Evolutionary conservation across 2,888 invertebrate species (phyloP), one percentile per base, ranked within the genome.

Genomic region (Vanessa cardui): DNA sequence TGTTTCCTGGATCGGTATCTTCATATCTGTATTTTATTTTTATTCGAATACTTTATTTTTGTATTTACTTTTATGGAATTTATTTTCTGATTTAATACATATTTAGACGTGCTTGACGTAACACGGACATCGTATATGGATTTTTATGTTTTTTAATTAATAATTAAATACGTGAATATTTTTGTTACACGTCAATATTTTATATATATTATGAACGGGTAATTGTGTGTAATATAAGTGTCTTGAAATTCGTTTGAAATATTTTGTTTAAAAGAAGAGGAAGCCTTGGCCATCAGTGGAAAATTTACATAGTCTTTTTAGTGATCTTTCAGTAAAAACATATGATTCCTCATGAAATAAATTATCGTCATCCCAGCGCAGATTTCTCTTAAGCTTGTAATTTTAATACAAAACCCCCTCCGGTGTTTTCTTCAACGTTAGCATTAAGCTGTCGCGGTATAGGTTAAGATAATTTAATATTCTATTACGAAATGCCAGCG

Each of bases 401-500:
- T 61, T 61, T 61, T 49, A 61, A 61, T 61, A 61, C 61, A 61
- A 61, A 61, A 61, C 61, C 49, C 49, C 61, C 61, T 61, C 61
- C 31, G 49, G 61, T 61, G 61, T 61, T 62, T 54, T 59, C 65
- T 52, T 63, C 66, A 60, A 62, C 62, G 60, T 60, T 54, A 54
- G 68, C 66, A 72, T 72, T 72, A 70, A 56, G 65, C 66, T 70
- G 70, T 72, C 72, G 60, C 44, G 58, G 58, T 60, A 62, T 56
- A 64, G 62, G 70, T 68, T 68, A 62, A 52, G 44, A 44, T 59
- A 66, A 70, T 64, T 69, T 66, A 68, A 72, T 72, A 66, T 70
- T 69, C 71, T 64, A 69, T 67, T 67, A 72, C 58, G 47, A 62
- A 66, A 71, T 56, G 64, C 52, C 64, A 64, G 58, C 63, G 49